A percentile compares a stretch with the other conserved stretches of the same genome.
Conservation (phyloP, 1,140 invertebrate genomes). For the Pseudomyrmex cubaensis region DNA sequence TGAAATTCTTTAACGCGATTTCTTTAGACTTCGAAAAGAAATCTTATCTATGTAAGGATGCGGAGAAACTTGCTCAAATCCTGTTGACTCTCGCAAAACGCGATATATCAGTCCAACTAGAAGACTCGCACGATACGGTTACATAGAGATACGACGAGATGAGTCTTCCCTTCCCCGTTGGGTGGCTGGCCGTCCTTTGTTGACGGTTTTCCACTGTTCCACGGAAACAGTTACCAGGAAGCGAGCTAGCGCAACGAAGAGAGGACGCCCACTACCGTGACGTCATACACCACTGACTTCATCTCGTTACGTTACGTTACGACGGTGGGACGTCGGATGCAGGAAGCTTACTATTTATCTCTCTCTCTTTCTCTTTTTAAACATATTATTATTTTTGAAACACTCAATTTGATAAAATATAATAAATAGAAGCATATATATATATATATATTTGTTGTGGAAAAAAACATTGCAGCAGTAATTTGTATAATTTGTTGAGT, state of each 20-base stretch:
- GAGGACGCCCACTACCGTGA: slow-evolving; percentile 82
- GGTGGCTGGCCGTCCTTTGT: slow-evolving; percentile 81
- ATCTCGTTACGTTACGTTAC: slow-evolving; percentile 82
- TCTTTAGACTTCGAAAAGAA: slow-evolving; percentile 10
- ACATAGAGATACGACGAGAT: slow-evolving; percentile 69
- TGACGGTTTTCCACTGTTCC: slow-evolving; percentile 78
- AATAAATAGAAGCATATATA: too few relatives aligned
- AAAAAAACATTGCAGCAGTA: too few relatives aligned
- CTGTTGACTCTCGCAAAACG: slow-evolving; percentile 1
- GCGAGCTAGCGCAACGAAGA: slow-evolving; percentile 80
- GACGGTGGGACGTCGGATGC: slow-evolving; percentile 83
- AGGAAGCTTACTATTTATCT: slow-evolving; percentile 80
- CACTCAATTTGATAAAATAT: too few relatives aligned
- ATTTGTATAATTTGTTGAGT: too few relatives aligned
- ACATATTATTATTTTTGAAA: too few relatives aligned
- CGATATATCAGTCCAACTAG: slow-evolving; percentile 46
- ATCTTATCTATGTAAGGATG: slow-evolving; percentile 8
- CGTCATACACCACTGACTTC: slow-evolving; percentile 84
- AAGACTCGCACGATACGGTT: slow-evolving; percentile 66
- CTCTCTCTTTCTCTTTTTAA: slow-evolving; percentile 65
- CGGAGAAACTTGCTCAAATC: slow-evolving; percentile 21
- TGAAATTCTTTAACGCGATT: slow-evolving; percentile 38
- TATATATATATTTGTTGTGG: too few relatives aligned
- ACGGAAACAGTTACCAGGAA: slow-evolving; percentile 84
- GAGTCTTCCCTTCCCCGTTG: slow-evolving; percentile 77